A percentile compares a stretch with the other conserved stretches of the same genome.
Conservation (phyloP, 2,113 vertebrate species). For the Phalacrocorax pelagicus region DNA sequence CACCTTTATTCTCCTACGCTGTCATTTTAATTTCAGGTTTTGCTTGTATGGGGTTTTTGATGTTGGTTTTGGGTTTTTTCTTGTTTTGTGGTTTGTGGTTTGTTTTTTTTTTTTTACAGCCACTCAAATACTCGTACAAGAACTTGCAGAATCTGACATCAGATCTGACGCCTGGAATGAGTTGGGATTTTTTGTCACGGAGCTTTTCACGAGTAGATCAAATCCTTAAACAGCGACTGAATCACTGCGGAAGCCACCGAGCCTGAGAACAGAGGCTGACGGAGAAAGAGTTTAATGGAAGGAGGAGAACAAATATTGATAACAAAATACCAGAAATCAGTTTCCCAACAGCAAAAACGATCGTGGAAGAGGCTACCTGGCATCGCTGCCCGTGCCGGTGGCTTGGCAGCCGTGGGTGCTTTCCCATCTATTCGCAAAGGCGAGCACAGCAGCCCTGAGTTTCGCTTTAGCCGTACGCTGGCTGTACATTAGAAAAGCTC, state of each 20-base stretch:
- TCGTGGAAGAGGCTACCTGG: neutral
- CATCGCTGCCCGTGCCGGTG: neutral
- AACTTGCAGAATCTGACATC: neutral
- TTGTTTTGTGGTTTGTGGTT: accelerated
- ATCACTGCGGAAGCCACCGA: neutral
- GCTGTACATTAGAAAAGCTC: neutral
- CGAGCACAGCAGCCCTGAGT: neutral
- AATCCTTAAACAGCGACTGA: neutral
- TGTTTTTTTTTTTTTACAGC: neutral
- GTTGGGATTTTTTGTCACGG: neutral
- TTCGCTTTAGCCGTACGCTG: neutral
- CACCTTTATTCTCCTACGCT: neutral
- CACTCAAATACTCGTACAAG: neutral
- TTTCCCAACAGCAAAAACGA: neutral
- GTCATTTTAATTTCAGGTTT: conserved; percentile 7
- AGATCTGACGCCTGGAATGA: neutral
- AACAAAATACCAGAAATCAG: neutral
- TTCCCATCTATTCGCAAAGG: neutral
- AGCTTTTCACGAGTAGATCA: neutral
- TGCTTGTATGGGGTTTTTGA: neutral
- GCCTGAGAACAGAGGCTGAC: neutral
- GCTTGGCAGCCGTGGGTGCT: neutral
- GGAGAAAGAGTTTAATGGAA: neutral
- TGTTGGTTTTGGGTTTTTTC: neutral
- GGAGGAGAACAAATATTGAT: neutral